A percentile compares a stretch with the other conserved stretches of the same genome.
These are phyloP conservation scores for Tridacna gigas DNA, from an alignment of 2,888 invertebrate species.

Conservation along the genomic window DNA sequence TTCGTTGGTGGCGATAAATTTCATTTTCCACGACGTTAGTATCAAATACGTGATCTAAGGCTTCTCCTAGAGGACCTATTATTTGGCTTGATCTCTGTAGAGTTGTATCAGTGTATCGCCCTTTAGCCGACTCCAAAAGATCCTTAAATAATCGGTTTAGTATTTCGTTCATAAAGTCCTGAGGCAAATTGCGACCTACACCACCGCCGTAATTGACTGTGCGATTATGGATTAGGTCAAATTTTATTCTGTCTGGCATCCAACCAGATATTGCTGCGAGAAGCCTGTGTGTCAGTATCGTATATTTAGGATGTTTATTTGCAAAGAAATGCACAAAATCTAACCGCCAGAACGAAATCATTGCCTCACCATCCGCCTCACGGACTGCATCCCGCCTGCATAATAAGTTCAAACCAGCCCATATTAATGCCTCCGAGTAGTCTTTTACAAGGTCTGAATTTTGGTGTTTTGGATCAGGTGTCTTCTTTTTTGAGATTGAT, in stretches of 20 bases:
- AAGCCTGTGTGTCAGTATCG: constrained; percentile 56
- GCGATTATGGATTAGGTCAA: constrained; percentile 32
- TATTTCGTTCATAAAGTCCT: constrained; percentile 63
- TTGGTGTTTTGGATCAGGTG: not conserved
- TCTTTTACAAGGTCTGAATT: constrained; percentile 32
- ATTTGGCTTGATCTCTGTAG: constrained; percentile 24
- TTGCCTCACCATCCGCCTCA: constrained; percentile 67
- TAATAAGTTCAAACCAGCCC: constrained; percentile 64
- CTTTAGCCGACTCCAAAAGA: constrained; percentile 39
- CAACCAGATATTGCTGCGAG: constrained; percentile 47
- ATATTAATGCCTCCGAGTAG: constrained; percentile 41
- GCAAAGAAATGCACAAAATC: constrained; percentile 52
- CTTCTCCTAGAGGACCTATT: too few species aligned
- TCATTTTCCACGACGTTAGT: too few species aligned
- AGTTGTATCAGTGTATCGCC: constrained; percentile 43
- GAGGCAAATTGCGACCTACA: constrained; percentile 56
- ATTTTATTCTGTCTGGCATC: constrained; percentile 45
- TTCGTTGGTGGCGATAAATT: too few species aligned
- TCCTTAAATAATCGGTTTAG: constrained; percentile 58
- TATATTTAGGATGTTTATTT: constrained; percentile 56
- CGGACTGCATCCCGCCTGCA: constrained; percentile 63
- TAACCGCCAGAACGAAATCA: constrained; percentile 58
- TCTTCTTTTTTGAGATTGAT: not conserved
- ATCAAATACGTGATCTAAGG: too few species aligned
- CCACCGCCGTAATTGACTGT: constrained; percentile 58